phyloP scores from a whole-genome alignment of 2,797 vertebrate species.

The Peromyscus eremicus region DNA sequence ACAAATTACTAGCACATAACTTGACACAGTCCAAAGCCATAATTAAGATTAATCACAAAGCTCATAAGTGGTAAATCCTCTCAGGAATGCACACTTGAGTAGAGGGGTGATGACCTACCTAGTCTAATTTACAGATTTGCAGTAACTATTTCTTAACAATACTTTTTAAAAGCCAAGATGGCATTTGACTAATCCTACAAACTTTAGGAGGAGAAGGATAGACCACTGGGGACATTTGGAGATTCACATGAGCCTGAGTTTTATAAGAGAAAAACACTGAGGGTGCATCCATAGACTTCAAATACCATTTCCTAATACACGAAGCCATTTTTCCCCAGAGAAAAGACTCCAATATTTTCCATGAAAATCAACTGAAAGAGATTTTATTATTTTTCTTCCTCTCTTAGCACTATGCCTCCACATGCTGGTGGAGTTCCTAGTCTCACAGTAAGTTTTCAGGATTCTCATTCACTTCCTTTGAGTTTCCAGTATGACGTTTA shows the following conservation, averaged over 20 bases:
- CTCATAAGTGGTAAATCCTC: neutral
- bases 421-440: neutral
- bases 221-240: neutral
- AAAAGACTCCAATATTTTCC: neutral
- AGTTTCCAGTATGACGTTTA: neutral
- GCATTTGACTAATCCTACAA: neutral
- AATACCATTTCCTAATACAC: neutral
- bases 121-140: slow-evolving; percentile 3
- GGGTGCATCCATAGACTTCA: neutral
- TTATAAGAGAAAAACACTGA: neutral
- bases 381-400: neutral
- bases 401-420: neutral
- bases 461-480: neutral
- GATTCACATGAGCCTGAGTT: neutral
- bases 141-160: neutral
- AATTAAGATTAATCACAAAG: neutral
- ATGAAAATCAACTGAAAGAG: neutral
- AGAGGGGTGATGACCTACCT: neutral
- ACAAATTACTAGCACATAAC: neutral
- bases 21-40: neutral
- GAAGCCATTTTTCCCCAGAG: slow-evolving; percentile 14
- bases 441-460: neutral
- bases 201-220: neutral
- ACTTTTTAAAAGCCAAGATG: slow-evolving; percentile 7
- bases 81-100: neutral